Conservation (phyloP, 2,888 invertebrate species). For the Ethmia dodecea region DNA sequence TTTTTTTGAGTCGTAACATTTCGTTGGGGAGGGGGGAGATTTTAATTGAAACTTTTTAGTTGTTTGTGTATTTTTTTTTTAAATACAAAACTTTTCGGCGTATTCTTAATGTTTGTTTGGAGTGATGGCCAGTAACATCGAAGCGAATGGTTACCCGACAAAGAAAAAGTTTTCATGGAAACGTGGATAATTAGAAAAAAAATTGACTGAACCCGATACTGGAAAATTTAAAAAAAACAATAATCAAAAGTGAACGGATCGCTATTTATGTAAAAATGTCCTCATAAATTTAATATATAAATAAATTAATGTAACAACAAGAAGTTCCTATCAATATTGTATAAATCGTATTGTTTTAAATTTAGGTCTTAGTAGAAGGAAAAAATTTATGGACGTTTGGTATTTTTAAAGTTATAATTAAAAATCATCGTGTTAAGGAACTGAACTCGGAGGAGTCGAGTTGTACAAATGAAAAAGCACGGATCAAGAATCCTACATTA, state of each 20-base stretch:
- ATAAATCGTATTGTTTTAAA: slow-evolving; percentile 77
- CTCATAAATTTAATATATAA: slow-evolving; percentile 75
- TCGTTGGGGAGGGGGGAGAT: slow-evolving; percentile 36
- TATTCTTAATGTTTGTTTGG: slow-evolving; percentile 53
- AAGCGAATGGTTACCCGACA: slow-evolving; percentile 55
- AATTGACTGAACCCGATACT: slow-evolving; percentile 46
- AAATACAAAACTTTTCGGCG: slow-evolving; percentile 69
- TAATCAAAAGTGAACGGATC: slow-evolving; percentile 73
- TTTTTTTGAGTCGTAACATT: slow-evolving; percentile 54
- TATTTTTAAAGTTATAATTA: slow-evolving; percentile 74
- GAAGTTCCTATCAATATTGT: slow-evolving; percentile 78
- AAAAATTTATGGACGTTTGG: slow-evolving; percentile 76
- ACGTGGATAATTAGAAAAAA: slow-evolving; percentile 50
- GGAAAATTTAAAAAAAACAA: slow-evolving; percentile 43
- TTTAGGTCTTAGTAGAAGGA: slow-evolving; percentile 75
- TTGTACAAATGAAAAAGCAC: slow-evolving; percentile 69
- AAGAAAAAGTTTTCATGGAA: slow-evolving; percentile 67
- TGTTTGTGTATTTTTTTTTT: slow-evolving; percentile 39
- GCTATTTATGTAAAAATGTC: slow-evolving; percentile 76
- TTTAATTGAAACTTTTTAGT: slow-evolving; percentile 37
- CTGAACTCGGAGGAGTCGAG: slow-evolving; percentile 45
- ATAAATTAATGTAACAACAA: slow-evolving; percentile 76
- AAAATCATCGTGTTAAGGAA: slow-evolving; percentile 63
- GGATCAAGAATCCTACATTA: slow-evolving; percentile 74
- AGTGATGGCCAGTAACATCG: slow-evolving; percentile 51